Conservation (phyloP, 2,113 vertebrate genomes). For the Scomber colias region DNA sequence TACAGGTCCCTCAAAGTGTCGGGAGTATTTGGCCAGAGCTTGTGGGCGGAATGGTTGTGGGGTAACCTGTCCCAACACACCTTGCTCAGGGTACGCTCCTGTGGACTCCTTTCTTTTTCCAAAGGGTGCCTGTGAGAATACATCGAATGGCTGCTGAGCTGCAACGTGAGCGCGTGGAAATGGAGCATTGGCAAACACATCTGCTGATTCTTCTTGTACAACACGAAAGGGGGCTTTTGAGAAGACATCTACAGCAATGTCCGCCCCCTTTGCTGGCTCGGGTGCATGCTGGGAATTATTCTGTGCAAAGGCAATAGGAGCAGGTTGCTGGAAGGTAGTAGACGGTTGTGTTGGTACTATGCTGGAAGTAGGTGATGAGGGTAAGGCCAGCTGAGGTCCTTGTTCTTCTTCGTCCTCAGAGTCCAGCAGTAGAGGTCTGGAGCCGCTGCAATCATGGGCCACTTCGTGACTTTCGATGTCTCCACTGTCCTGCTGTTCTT, state of each 20-base stretch:
- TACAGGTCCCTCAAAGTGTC: conserved; percentile 91
- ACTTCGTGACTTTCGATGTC: conserved; percentile 84
- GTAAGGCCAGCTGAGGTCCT: conserved; percentile 20
- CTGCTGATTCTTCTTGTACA: conserved; percentile 79
- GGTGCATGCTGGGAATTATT: conserved; percentile 63
- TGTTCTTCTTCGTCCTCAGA: conserved; percentile 93
- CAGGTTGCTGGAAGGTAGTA: conserved; percentile 34
- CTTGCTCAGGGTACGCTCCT: conserved; percentile 82
- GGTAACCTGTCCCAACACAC: conserved; percentile 73
- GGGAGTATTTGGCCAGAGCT: conserved; percentile 93
- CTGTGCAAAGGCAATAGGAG: conserved; percentile 31
- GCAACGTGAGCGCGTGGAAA: conserved; percentile 81
- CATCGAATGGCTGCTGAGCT: conserved; percentile 84
- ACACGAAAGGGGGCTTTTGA: conserved; percentile 90
- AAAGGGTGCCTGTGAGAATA: conserved; percentile 95
- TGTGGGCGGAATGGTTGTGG: conserved; percentile 90
- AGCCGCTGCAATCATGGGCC: conserved; percentile 91
- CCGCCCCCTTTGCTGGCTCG: conserved; percentile 50
- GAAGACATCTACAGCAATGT: conserved; percentile 86
- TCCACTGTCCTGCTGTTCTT: conserved; percentile 46
- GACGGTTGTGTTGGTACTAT: conserved; percentile 37
- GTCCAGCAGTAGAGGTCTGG: conserved; percentile 93
- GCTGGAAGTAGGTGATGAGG: conserved; percentile 11
- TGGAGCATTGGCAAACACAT: conserved; percentile 95
- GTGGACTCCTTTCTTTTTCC: conserved; percentile 88